phyloP scores from a whole-genome alignment of 2,797 vertebrate genomes.

The Ctenochaetus hawaiiensis region DNA sequence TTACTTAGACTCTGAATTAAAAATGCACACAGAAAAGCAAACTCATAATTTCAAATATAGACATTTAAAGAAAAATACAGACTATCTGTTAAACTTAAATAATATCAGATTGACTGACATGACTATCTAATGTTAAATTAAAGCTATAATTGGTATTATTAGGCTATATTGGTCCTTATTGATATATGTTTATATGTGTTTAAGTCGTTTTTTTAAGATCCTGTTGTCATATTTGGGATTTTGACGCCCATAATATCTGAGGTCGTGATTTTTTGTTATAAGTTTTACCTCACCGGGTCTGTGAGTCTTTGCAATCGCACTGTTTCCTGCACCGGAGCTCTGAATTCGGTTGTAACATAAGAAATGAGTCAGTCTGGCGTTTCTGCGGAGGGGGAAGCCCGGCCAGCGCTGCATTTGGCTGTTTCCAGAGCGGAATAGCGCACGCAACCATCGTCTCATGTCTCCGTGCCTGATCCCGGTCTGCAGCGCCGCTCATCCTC shows the following conservation, averaged over 20 bases:
- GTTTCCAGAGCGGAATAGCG: conserved; percentile 16
- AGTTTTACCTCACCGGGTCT: conserved; percentile 3
- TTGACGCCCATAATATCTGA: neutral
- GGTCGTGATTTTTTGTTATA: neutral
- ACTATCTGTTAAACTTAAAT: no score
- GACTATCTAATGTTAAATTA: neutral
- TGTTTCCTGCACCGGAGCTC: neutral
- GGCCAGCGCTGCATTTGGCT: conserved; percentile 11
- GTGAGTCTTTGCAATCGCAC: neutral
- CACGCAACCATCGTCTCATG: conserved; percentile 60
- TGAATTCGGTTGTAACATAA: neutral
- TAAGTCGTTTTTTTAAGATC: neutral
- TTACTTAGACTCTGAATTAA: no score
- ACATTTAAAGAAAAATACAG: no score
- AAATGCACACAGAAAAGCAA: no score
- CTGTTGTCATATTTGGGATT: neutral
- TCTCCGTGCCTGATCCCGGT: conserved; percentile 48
- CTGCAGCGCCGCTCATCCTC: conserved; percentile 48
- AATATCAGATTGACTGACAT: neutral
- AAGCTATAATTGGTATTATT: neutral
- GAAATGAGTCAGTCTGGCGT: neutral
- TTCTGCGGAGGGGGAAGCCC: conserved; percentile 4
- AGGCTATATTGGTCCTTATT: no score
- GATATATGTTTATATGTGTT: no score
- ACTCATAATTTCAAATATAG: no score